Base-by-base conservation (phyloP, 2,888 invertebrate species). In the Terebella lapidaria region DNA sequence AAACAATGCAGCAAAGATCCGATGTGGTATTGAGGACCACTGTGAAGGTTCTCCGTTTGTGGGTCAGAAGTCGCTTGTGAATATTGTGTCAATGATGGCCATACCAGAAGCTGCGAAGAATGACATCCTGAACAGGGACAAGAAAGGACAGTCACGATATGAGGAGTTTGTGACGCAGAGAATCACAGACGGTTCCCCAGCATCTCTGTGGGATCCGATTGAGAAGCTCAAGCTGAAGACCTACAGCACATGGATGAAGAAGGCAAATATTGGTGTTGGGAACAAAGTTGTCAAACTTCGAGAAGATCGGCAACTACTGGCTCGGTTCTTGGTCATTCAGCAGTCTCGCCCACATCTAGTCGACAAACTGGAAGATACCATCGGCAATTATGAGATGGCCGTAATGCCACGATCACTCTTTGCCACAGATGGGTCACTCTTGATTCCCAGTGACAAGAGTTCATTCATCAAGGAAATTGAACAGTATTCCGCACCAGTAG, bases 221-320 rank as follows among this genome's bases (percentile, higher is more conserved):
- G 26, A 52, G 26, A 52, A 52, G 26, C 22, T 49, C 5, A 49
- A 49, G 22, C 22, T 52, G 26, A 52, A n/a, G 26, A 52, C 52
- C 3, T 25, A 2, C 18, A 52, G n/a, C n/a, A 35, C 10, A 35
- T 35, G 42, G 10, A 10, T 15, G 42, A 35, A 35, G 42, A 35
- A 35, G n/a, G n/a, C 42, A 35, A 35, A 35, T 10, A 15, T 10
- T 35, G n/a, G 10, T 35, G 10, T 35, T 15, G 42, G 42, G 10
- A 35, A 35, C 42, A 35, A 35, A n/a, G 10, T 35, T 10, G 42
- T 35, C 10, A 35, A 35, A 15, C n/a, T 35, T 15, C 10, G 42
- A 35, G 42, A 35, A 35, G 42, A 35, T 35, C 42, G 42, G n/a
- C 42, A 35, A 15, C n/a, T 35, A 35, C n/a, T 15, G n/a, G 42